These are phyloP conservation scores for Pygoscelis adeliae DNA, from an alignment of 2,113 vertebrate species.

Conservation along the genomic window DNA sequence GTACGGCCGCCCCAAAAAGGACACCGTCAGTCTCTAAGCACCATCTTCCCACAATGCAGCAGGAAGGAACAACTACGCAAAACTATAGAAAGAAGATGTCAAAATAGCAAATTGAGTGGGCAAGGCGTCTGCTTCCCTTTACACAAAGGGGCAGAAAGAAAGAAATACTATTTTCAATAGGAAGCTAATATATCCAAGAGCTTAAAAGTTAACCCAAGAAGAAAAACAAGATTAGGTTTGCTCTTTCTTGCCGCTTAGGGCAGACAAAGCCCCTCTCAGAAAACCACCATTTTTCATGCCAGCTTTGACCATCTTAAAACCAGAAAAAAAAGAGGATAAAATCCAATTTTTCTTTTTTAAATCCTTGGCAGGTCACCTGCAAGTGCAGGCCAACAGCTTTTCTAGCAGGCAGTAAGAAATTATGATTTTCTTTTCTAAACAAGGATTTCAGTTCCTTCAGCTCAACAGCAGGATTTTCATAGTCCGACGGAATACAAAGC, in stretches of 20 bases:
- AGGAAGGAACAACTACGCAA: not conserved
- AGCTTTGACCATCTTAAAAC: conserved; percentile 58
- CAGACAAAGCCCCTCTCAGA: conserved; percentile 45
- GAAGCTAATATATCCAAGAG: not conserved
- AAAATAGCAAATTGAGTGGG: not conserved
- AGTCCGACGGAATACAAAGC: not conserved
- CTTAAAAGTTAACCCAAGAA: conserved; percentile 24
- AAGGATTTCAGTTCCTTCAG: conserved; percentile 26
- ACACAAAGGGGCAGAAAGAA: not conserved
- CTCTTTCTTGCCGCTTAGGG: conserved; percentile 1
- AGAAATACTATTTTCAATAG: not conserved
- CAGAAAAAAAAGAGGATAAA: not conserved
- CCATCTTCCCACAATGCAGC: not conserved
- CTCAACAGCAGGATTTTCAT: conserved; percentile 24
- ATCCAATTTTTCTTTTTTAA: conserved; percentile 29
- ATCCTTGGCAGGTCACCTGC: conserved; percentile 52
- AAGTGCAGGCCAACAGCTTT: conserved; percentile 18
- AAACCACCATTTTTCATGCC: conserved; percentile 25
- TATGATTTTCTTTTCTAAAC: conserved; percentile 25
- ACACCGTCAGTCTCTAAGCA: accelerated
- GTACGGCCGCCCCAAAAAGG: not conserved
- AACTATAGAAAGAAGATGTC: not conserved
- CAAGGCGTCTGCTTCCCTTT: not conserved
- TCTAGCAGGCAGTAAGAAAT: conserved; percentile 24
- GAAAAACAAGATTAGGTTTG: conserved; percentile 30